A percentile compares a stretch with the other conserved stretches of the same genome.
Conservation (phyloP, 2,113 vertebrate genomes). For the Corynorhinus townsendii region DNA sequence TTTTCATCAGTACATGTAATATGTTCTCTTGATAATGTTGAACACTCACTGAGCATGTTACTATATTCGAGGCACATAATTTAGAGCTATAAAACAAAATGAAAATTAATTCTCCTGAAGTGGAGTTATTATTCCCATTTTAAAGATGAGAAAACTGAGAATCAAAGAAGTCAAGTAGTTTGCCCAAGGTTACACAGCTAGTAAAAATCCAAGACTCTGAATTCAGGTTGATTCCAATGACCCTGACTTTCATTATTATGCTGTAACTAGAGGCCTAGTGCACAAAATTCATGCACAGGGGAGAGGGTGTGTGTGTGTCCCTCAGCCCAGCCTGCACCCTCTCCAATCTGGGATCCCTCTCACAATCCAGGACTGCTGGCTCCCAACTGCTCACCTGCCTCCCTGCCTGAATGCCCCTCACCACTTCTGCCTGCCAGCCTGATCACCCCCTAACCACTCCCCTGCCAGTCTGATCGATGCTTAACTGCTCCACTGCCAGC, state of each 20-base stretch:
- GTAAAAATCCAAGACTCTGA: background rate
- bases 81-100: background rate
- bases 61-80: background rate
- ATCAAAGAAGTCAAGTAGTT: background rate
- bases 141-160: background rate
- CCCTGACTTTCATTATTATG: background rate
- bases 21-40: background rate
- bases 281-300: too few species aligned
- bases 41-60: background rate
- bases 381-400: too few species aligned
- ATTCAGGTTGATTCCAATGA: background rate
- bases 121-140: background rate
- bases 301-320: too few species aligned
- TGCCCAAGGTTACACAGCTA: background rate
- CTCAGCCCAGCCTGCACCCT: too few species aligned
- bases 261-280: background rate
- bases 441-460: too few species aligned
- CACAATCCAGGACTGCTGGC: too few species aligned
- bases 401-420: too few species aligned
- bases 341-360: too few species aligned
- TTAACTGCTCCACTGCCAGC: too few species aligned
- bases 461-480: too few species aligned
- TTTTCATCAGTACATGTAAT: background rate
- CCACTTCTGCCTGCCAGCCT: too few species aligned
- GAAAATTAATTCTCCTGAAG: background rate